Percentiles rank a stretch among this genome's conserved stretches.
Evolutionary conservation across 1,140 invertebrate species (phyloP).

Genomic region (Monochamus saltuarius): DNA sequence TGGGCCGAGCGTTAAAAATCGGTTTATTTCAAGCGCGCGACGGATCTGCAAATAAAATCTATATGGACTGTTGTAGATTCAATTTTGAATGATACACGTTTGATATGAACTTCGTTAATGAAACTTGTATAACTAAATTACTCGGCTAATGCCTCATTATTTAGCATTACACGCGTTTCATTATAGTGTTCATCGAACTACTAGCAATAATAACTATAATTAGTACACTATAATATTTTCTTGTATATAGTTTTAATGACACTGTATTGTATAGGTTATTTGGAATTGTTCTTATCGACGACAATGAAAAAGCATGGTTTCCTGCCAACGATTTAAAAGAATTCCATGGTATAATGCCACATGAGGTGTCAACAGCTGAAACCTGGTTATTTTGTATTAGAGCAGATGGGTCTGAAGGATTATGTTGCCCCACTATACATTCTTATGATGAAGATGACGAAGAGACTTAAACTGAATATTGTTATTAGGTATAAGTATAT

Average conservation of each 20-base stretch:
- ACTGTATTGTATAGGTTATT: slow-evolving; percentile 60
- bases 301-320: slow-evolving; percentile 90
- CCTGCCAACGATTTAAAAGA: slow-evolving; percentile 84
- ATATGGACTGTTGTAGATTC: too few species aligned
- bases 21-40: too few species aligned
- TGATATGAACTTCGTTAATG: too few species aligned
- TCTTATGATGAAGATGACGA: slow-evolving; percentile 63
- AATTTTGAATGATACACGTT: too few species aligned
- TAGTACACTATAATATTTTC: not conserved
- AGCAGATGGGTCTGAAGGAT: slow-evolving; percentile 77
- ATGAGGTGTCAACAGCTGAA: slow-evolving; percentile 77
- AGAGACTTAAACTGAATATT: slow-evolving; percentile 22
- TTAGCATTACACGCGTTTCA: too few species aligned
- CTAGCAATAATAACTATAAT: too few species aligned
- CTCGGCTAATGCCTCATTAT: too few species aligned
- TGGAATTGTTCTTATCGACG: slow-evolving; percentile 79
- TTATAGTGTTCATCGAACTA: too few species aligned
- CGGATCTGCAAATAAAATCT: too few species aligned
- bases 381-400: slow-evolving; percentile 80
- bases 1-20: too few species aligned
- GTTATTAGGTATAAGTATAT: too few species aligned
- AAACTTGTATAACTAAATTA: too few species aligned
- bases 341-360: slow-evolving; percentile 81
- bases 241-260: not conserved
- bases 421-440: slow-evolving; percentile 75